phyloP scores from a whole-genome alignment of 1,140 invertebrate genomes.

The Drosophila ananassae region DNA sequence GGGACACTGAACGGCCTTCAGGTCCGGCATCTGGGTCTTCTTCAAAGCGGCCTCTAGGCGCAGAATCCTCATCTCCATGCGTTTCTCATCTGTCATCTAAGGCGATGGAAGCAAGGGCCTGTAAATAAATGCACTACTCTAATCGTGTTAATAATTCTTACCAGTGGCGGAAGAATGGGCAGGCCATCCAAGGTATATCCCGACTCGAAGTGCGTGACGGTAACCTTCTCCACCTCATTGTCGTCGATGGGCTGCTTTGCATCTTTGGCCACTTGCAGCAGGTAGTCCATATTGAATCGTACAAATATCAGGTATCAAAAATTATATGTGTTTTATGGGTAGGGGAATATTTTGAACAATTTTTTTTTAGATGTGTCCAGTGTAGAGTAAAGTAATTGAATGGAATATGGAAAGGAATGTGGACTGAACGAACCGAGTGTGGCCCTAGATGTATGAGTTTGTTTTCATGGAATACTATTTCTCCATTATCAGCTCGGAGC shows the following conservation, averaged over 20 bases:
- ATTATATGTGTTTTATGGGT: constrained; percentile 5
- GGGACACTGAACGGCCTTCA: not conserved
- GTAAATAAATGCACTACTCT: not conserved
- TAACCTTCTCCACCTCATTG: not conserved
- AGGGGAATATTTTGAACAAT: constrained; percentile 24
- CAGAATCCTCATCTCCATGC: constrained; percentile 46
- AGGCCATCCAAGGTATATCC: constrained; percentile 23
- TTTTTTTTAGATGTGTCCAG: constrained; percentile 23
- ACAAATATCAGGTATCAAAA: constrained; percentile 30
- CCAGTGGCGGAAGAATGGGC: constrained; percentile 54
- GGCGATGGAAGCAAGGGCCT: not conserved
- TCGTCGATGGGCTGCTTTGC: not conserved
- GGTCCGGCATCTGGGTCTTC: not conserved
- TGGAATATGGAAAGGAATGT: constrained; percentile 17
- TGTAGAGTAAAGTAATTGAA: constrained; percentile 21
- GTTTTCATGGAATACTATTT: constrained; percentile 14
- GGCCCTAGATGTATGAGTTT: constrained; percentile 11
- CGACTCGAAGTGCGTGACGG: constrained; percentile 16
- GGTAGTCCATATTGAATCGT: constrained; percentile 31
- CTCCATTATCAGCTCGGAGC: not conserved
- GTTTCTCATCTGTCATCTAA: constrained; percentile 47
- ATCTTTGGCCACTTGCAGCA: constrained; percentile 32
- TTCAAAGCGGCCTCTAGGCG: constrained; percentile 20
- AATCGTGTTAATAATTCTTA: constrained; percentile 8
- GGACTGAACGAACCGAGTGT: constrained; percentile 2